Percentiles rank a stretch among this genome's conserved stretches.
Evolutionary conservation across 2,888 invertebrate genomes (phyloP).

Genomic region (Agonopterix subpropinquella): DNA sequence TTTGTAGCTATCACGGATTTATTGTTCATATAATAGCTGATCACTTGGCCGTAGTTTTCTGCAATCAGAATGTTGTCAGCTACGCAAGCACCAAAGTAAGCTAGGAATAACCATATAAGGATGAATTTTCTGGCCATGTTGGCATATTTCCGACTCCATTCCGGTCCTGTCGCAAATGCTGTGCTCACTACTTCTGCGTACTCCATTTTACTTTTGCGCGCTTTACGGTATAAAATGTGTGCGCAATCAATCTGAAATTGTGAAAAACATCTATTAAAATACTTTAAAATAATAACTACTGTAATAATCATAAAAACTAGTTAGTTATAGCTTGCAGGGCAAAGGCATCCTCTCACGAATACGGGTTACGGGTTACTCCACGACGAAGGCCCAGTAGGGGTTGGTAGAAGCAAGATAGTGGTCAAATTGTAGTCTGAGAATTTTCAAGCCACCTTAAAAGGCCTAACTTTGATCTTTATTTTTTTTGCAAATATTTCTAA

Average conservation of each 20-base stretch:
- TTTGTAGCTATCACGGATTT: too few species aligned
- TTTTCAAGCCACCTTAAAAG: too few species aligned
- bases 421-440: too few species aligned
- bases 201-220: slow-evolving; percentile 41
- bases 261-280: not conserved
- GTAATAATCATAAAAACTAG: too few species aligned
- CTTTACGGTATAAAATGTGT: slow-evolving; percentile 4
- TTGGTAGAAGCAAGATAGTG: too few species aligned
- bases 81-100: slow-evolving; percentile 11
- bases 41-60: slow-evolving; percentile 10
- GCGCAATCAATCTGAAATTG: slow-evolving; percentile 1
- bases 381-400: too few species aligned
- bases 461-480: too few species aligned
- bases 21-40: slow-evolving; percentile 1
- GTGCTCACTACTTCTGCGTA: slow-evolving; percentile 78
- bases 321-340: too few species aligned
- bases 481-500: too few species aligned
- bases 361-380: too few species aligned
- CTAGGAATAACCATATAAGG: slow-evolving; percentile 8
- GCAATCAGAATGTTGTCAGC: slow-evolving; percentile 9
- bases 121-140: slow-evolving; percentile 5
- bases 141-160: slow-evolving; percentile 15
- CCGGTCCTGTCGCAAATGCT: slow-evolving; percentile 83
- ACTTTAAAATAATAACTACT: too few species aligned
- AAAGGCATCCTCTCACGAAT: too few species aligned